phyloP scores from a whole-genome alignment of 64 coral and sea anemone genomes.

The Astreopora myriophthalma region DNA sequence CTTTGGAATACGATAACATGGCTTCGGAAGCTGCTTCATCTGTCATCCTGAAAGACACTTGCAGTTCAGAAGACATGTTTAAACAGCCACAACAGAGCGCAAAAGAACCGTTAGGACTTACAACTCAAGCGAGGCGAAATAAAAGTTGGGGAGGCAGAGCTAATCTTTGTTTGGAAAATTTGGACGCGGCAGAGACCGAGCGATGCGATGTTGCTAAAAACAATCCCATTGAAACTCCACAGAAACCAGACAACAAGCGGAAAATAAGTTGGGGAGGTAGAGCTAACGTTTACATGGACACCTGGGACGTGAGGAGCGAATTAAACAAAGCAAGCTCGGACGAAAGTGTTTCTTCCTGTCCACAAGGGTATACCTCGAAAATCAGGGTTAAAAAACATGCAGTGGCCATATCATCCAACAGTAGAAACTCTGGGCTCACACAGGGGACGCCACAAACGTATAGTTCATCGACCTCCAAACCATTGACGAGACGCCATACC shows the following conservation, averaged over 20 bases:
- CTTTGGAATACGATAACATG: not conserved
- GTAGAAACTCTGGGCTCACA: not conserved
- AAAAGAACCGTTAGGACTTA: not conserved
- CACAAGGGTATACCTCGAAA: not conserved
- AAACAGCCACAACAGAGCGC: not conserved
- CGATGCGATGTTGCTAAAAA: not conserved
- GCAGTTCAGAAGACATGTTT: not conserved
- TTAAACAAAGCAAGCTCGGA: not conserved
- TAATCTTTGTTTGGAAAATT: not conserved
- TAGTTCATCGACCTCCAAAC: not conserved
- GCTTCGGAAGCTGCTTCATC: not conserved
- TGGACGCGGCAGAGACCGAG: not conserved
- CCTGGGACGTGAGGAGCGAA: not conserved
- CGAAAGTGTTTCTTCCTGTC: not conserved
- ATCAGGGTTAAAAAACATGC: not conserved
- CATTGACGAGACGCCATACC: not conserved
- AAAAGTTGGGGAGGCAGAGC: not conserved
- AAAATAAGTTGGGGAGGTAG: slow-evolving; percentile 1
- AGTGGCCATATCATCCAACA: not conserved
- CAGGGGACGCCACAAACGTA: not conserved
- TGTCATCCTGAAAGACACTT: not conserved
- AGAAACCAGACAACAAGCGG: not conserved
- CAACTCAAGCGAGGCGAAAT: not conserved
- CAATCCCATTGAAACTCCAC: not conserved
- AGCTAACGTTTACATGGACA: not conserved